Conservation (phyloP, 2,888 invertebrate species). For the Eupithecia inturbata region DNA sequence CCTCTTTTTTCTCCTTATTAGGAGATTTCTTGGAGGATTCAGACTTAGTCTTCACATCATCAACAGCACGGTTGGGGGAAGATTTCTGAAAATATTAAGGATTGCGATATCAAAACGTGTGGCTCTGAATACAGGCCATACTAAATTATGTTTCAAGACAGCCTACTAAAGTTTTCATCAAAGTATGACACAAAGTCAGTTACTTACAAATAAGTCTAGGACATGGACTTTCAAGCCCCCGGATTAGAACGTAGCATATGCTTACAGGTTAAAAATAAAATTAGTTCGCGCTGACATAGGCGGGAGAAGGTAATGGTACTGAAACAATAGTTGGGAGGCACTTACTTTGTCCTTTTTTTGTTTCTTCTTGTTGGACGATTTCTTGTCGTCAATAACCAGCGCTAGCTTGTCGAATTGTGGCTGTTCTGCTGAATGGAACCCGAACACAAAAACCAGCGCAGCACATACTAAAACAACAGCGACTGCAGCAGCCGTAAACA, state of each 20-base stretch:
- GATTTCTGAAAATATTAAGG: slow-evolving; percentile 77
- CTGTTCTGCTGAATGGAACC: slow-evolving; percentile 91
- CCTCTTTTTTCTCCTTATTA: slow-evolving; percentile 82
- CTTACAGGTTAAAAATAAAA: slow-evolving; percentile 81
- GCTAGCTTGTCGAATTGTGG: slow-evolving; percentile 91
- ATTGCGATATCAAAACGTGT: neutral
- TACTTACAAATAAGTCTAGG: slow-evolving; percentile 26
- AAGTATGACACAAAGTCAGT: slow-evolving; percentile 24
- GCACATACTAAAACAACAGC: slow-evolving; percentile 88
- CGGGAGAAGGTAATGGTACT: slow-evolving; percentile 51
- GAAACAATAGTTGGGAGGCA: slow-evolving; percentile 50
- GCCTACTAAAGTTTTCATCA: neutral
- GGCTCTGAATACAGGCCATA: neutral
- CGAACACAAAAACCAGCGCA: slow-evolving; percentile 90
- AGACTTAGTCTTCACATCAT: slow-evolving; percentile 84
- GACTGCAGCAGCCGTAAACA: slow-evolving; percentile 83
- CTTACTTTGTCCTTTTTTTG: slow-evolving; percentile 89
- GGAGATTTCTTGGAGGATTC: slow-evolving; percentile 85
- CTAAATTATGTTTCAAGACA: slow-evolving; percentile 5
- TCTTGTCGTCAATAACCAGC: slow-evolving; percentile 86
- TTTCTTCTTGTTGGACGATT: slow-evolving; percentile 86
- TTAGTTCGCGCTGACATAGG: slow-evolving; percentile 66
- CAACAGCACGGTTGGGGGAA: slow-evolving; percentile 85
- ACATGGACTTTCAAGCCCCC: slow-evolving; percentile 50
- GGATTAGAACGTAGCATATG: slow-evolving; percentile 66